Evolutionary conservation across 2,113 vertebrate species (phyloP).

Genomic region (Rattus norvegicus): DNA sequence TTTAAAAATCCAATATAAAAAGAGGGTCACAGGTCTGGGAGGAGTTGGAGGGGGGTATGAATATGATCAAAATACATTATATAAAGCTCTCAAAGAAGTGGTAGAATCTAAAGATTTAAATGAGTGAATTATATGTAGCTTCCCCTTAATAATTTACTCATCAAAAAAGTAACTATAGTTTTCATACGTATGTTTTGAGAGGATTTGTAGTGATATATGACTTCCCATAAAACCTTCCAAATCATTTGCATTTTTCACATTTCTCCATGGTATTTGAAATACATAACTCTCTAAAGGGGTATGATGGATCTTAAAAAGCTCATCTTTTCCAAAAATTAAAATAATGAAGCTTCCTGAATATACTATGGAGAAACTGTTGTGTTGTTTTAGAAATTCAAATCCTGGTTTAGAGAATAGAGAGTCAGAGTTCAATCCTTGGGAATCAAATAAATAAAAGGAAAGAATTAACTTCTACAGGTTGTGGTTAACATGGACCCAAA

Average conservation of each 20-base stretch:
- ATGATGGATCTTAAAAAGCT: not conserved
- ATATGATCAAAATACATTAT: not conserved
- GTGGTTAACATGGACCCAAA: not conserved
- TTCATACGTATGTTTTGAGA: not conserved
- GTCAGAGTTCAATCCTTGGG: no score
- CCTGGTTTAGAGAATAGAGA: not conserved
- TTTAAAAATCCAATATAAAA: no score
- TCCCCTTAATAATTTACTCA: conserved; percentile 5
- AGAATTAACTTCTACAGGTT: not conserved
- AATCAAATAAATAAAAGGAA: no score
- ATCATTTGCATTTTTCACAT: not conserved
- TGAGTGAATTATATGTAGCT: not conserved
- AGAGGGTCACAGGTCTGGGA: not conserved
- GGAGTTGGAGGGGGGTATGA: not conserved
- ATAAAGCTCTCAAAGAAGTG: not conserved
- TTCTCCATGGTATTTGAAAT: not conserved
- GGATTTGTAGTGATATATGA: not conserved
- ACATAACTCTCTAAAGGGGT: not conserved
- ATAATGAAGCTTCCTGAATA: conserved; percentile 11
- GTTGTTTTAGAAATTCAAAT: not conserved
- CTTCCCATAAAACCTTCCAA: not conserved
- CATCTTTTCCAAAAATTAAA: not conserved
- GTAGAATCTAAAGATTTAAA: not conserved
- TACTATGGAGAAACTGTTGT: not conserved
- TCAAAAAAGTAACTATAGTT: not conserved